These are phyloP conservation scores for Sarcophaga rosellei DNA, from an alignment of 2,888 invertebrate genomes.

Conservation along the genomic window DNA sequence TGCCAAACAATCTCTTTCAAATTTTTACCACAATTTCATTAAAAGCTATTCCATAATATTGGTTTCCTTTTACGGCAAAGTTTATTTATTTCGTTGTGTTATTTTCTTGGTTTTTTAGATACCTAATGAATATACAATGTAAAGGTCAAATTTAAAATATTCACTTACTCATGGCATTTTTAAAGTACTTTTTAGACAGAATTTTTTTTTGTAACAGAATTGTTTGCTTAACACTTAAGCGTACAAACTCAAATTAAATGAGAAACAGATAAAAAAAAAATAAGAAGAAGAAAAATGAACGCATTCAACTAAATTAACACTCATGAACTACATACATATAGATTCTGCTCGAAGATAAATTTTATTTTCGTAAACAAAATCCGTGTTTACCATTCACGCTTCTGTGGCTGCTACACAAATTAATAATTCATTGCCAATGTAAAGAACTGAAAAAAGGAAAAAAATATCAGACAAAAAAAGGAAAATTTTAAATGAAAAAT, in stretches of 20 bases:
- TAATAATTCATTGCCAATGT: conserved; percentile 48
- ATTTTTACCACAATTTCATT: too few species aligned
- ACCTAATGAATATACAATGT: background rate
- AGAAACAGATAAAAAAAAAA: background rate
- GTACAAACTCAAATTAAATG: background rate
- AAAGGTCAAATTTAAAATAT: conserved; percentile 49
- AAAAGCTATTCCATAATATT: conserved; percentile 1
- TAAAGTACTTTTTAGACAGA: conserved; percentile 11
- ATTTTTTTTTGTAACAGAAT: background rate
- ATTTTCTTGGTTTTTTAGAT: background rate
- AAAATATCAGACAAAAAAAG: background rate
- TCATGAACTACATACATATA: background rate
- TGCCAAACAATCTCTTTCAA: too few species aligned
- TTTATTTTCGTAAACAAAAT: conserved; percentile 23
- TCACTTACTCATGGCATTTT: conserved; percentile 7
- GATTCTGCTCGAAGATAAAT: conserved; percentile 9
- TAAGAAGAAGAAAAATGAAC: conserved; percentile 10
- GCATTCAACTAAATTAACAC: conserved; percentile 7
- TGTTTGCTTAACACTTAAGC: conserved; percentile 41
- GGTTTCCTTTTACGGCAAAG: background rate
- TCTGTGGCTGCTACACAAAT: conserved; percentile 34
- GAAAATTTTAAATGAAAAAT: background rate
- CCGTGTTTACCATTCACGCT: conserved; percentile 30
- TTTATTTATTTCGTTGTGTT: background rate
- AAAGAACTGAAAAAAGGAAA: background rate